These are phyloP conservation scores for Ashinkailepas kermadecensis DNA, from an alignment of 2,888 invertebrate species.

Conservation along the genomic window DNA sequence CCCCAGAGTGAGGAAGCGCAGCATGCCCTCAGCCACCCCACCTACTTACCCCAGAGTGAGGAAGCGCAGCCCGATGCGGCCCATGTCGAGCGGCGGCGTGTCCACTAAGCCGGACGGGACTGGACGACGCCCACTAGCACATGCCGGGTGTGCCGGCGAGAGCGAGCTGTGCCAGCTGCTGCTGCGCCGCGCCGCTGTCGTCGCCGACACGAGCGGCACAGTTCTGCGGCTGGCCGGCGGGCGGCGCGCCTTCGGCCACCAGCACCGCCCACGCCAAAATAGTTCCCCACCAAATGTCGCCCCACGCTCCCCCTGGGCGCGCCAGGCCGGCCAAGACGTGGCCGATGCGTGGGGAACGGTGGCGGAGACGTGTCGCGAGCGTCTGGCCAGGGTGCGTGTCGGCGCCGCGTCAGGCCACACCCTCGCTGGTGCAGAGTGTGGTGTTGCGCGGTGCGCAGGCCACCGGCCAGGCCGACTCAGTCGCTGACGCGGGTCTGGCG, in stretches of 20 bases:
- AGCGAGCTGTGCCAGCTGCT: constrained; percentile 43
- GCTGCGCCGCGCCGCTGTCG: constrained; percentile 50
- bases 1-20: background rate
- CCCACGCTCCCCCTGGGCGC: background rate
- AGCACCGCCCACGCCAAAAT: background rate
- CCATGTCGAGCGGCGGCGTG: background rate
- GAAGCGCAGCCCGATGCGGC: background rate
- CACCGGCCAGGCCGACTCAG: constrained; percentile 28
- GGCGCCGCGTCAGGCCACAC: background rate
- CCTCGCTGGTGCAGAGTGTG: background rate
- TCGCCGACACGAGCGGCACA: background rate
- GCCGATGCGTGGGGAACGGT: no score
- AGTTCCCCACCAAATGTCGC: background rate
- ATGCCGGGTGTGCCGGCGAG: background rate
- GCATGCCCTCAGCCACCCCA: no score
- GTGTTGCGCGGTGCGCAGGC: constrained; percentile 21
- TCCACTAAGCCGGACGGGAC: constrained; percentile 17
- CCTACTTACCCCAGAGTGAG: background rate
- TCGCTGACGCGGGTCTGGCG: constrained; percentile 28
- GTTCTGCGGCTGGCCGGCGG: background rate
- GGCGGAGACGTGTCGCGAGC: no score
- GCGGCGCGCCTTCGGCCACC: background rate
- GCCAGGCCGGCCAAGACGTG: no score
- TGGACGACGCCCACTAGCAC: background rate
- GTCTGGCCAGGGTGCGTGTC: no score